These are phyloP conservation scores for Steinernema carpocapsae DNA, from an alignment of 2,888 invertebrate species.

Conservation along the genomic window DNA sequence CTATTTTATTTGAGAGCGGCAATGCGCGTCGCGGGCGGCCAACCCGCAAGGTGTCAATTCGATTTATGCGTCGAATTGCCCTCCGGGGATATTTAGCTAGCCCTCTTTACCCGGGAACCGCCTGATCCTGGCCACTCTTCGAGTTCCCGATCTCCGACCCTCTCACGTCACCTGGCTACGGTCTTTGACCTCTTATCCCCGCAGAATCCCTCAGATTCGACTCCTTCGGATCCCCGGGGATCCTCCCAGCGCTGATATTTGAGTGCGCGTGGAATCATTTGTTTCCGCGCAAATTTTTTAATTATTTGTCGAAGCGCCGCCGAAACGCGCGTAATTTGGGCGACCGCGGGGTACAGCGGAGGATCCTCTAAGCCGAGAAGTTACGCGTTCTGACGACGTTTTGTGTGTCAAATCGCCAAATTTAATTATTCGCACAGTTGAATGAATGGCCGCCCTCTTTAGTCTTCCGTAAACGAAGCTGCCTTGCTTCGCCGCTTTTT, in stretches of 20 bases:
- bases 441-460: slow-evolving; percentile 20
- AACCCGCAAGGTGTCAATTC: slow-evolving; percentile 31
- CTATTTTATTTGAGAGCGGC: slow-evolving; percentile 20
- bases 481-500: too few species aligned
- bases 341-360: background rate
- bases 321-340: background rate
- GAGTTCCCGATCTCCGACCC: background rate
- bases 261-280: slow-evolving; percentile 30
- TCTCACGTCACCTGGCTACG: background rate
- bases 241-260: background rate
- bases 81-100: background rate
- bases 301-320: slow-evolving; percentile 20
- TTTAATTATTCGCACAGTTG: slow-evolving; percentile 35
- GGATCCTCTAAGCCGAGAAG: slow-evolving; percentile 6
- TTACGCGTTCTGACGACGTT: slow-evolving; percentile 30
- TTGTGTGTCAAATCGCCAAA: slow-evolving; percentile 30
- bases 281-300: slow-evolving; percentile 34
- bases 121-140: background rate
- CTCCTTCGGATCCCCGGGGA: slow-evolving; percentile 1
- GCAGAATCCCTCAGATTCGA: slow-evolving; percentile 6
- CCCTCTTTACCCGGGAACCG: background rate
- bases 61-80: slow-evolving; percentile 17
- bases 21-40: slow-evolving; percentile 2
- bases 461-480: slow-evolving; percentile 15
- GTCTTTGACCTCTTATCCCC: background rate